Conservation (phyloP, 2,113 vertebrate genomes). For the Platysteira castanea region DNA sequence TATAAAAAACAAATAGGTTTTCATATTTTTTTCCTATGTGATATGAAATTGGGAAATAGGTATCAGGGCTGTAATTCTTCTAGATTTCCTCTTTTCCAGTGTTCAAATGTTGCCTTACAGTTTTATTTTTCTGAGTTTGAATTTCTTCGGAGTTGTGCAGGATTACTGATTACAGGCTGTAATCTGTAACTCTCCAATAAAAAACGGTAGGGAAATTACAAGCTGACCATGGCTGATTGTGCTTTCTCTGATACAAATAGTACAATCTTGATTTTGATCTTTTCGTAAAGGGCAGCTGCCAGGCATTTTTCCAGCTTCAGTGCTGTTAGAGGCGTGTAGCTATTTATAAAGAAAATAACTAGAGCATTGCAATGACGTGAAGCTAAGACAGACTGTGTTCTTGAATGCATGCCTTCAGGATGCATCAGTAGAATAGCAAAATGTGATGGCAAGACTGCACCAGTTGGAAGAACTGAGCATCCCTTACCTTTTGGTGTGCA, state of each 20-base stretch:
- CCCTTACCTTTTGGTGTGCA: not conserved
- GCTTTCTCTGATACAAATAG: not conserved
- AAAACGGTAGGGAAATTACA: not conserved
- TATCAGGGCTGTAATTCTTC: not conserved
- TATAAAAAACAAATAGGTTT: not conserved
- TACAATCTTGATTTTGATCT: not conserved
- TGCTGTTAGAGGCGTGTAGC: not conserved
- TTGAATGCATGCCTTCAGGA: not conserved
- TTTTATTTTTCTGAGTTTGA: not conserved
- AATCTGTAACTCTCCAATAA: not conserved
- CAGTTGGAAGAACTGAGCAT: not conserved
- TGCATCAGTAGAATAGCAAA: not conserved
- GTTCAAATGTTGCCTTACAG: not conserved
- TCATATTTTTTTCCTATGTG: accelerated
- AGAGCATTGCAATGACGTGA: not conserved
- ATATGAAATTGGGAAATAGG: not conserved
- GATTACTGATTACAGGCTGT: not conserved
- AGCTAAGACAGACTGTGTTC: not conserved
- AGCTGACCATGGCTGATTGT: not conserved
- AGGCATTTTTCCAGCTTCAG: not conserved
- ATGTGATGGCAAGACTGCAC: not conserved
- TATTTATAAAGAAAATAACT: not conserved
- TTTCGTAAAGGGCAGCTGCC: not conserved
- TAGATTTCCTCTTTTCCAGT: not conserved
- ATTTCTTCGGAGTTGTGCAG: not conserved